Percentiles rank a stretch among this genome's conserved stretches.
Conservation (phyloP, 2,888 invertebrate genomes). For the Tiliacea citrago region DNA sequence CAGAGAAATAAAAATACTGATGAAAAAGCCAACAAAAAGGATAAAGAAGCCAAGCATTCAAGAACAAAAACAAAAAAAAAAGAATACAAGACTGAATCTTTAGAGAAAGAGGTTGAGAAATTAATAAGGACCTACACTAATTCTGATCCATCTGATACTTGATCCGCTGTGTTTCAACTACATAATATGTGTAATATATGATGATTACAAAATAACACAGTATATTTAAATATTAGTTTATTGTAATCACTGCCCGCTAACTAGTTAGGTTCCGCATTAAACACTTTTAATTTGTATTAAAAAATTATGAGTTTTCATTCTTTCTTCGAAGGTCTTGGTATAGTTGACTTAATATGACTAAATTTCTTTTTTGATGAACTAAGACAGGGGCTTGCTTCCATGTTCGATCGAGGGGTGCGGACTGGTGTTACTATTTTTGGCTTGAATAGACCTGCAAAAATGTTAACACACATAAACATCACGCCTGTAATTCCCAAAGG, state of each 20-base stretch:
- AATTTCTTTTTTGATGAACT: slow-evolving; percentile 81
- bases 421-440: slow-evolving; percentile 79
- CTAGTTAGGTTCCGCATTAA: slow-evolving; percentile 58
- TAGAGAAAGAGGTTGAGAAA: slow-evolving; percentile 84
- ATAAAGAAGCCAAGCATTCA: slow-evolving; percentile 69
- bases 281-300: slow-evolving; percentile 46
- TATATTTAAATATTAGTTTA: slow-evolving; percentile 63
- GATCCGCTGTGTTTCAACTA: slow-evolving; percentile 33
- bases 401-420: slow-evolving; percentile 66
- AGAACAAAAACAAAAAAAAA: slow-evolving; percentile 77
- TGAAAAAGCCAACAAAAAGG: slow-evolving; percentile 68
- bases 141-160: slow-evolving; percentile 76
- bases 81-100: slow-evolving; percentile 72
- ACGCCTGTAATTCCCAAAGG: no score
- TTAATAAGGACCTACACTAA: slow-evolving; percentile 75
- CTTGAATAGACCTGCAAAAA: slow-evolving; percentile 78
- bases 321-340: slow-evolving; percentile 82
- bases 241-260: slow-evolving; percentile 51
- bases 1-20: slow-evolving; percentile 68
- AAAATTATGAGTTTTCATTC: slow-evolving; percentile 67
- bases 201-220: slow-evolving; percentile 48
- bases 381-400: slow-evolving; percentile 78
- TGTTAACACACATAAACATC: no score
- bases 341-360: slow-evolving; percentile 86
- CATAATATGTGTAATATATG: slow-evolving; percentile 44